Evolutionary conservation across 2,888 invertebrate species (phyloP), one percentile per base, ranked within the genome.

Genomic region (Hemithea aestivaria): DNA sequence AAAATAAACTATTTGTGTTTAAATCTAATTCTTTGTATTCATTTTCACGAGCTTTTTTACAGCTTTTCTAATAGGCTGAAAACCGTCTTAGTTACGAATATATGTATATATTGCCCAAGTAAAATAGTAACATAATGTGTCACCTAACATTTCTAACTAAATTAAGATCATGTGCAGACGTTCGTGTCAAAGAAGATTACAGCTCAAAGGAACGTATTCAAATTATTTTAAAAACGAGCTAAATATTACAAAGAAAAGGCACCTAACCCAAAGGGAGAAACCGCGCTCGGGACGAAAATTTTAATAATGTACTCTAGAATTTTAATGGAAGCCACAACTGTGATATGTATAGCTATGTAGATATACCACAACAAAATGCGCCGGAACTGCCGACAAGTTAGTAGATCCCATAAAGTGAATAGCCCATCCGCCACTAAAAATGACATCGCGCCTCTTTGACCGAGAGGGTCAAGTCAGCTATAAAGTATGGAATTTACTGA

Each of bases 401-500:
- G 3, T 4, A 16, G 27, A 28, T 34, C 34, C 35, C 34, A 36
- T 46, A 24, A 31, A 29, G 46, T 23, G 22, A 40, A 45, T 46
- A 41, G 40, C 45, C 41, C 49, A 45, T 54, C 47, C 26, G 42
- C 36, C 47, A 57, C 50, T 55, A 57, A 50, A 57, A 58, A 55
- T 60, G 61, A 59, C 51, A 62, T 62, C 56, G 45, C 48, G 51
- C 49, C 44, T 44, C 55, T 53, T 63, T 66, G 65, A 60, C 66
- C 65, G 50, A 52, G 46, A 56, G 51, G 67, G 61, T 64, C 61
- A 51, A 53, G 40, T 50, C 41, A 43, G 56, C 59, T 53, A 63
- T 70, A 70, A 69, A 70, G 49, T 46, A 51, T 46, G 45, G 56
- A 64, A 65, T 67, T 70, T 68, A 73, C 60, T 53, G 57, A 62